These are phyloP conservation scores for Platanista minor DNA, from an alignment of 2,113 vertebrate genomes.

Conservation along the genomic window DNA sequence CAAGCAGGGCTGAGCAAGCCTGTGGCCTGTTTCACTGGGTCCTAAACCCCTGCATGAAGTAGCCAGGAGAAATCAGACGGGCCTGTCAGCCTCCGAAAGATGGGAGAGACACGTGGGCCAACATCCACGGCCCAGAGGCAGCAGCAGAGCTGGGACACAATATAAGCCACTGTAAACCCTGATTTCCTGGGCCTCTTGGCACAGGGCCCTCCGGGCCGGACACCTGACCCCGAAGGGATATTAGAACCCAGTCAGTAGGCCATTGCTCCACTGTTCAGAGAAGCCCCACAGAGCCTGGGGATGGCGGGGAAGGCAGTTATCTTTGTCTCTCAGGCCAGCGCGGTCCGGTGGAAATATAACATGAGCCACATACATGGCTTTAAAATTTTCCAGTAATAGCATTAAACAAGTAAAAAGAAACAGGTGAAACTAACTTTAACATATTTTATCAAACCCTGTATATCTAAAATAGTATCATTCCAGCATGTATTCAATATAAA, in stretches of 20 bases:
- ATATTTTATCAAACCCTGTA: neutral
- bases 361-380: neutral
- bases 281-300: neutral
- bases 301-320: neutral
- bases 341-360: neutral
- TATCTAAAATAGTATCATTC: neutral
- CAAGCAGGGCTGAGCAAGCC: no score
- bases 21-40: neutral
- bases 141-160: neutral
- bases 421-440: neutral
- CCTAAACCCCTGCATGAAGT: neutral
- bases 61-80: neutral
- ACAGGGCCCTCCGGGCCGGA: neutral
- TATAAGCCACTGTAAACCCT: neutral
- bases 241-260: neutral
- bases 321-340: neutral
- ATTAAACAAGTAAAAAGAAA: neutral
- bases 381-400: neutral
- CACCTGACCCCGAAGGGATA: neutral
- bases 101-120: neutral
- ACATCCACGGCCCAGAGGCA: neutral
- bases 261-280: neutral
- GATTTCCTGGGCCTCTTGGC: neutral
- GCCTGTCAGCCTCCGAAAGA: neutral
- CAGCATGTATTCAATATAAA: neutral